Evolutionary conservation across 2,113 vertebrate genomes (phyloP).

Genomic region (Hyaena hyaena): DNA sequence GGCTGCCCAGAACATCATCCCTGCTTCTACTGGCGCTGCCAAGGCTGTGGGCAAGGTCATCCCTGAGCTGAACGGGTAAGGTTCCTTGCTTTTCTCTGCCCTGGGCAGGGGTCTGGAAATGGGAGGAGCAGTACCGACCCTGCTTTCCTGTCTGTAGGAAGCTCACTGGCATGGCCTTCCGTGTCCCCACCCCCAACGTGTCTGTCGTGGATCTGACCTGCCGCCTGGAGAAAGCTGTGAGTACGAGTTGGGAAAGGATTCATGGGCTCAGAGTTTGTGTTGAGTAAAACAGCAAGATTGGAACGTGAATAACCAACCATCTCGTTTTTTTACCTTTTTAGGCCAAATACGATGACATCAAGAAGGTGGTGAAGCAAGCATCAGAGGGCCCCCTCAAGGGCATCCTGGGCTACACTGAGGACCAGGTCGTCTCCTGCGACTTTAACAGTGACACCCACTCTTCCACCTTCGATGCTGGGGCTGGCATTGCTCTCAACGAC

Average conservation of each 20-base stretch:
- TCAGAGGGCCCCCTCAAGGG: conserved; percentile 86
- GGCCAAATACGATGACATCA: conserved; percentile 98
- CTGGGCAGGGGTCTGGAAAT: too few species aligned
- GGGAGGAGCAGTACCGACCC: not conserved
- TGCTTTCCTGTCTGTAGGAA: conserved; percentile 85
- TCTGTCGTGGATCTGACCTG: conserved; percentile 98
- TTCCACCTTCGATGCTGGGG: too few species aligned
- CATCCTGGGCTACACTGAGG: too few species aligned
- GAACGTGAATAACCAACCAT: not conserved
- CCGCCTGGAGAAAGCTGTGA: conserved; percentile 95
- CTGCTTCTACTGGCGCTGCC: conserved; percentile 96
- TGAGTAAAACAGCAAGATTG: rapidly evolving
- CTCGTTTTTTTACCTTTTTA: conserved; percentile 55
- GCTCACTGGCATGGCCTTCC: conserved; percentile 99
- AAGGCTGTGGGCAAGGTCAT: conserved; percentile 99
- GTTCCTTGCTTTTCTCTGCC: not conserved
- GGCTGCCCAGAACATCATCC: conserved; percentile 98
- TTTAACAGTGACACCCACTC: too few species aligned
- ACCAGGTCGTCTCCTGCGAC: too few species aligned
- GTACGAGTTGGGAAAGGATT: conserved; percentile 56
- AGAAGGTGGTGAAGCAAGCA: conserved; percentile 95
- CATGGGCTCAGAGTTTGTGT: too few species aligned
- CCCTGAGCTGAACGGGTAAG: conserved; percentile 96
- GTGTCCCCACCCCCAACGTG: conserved; percentile 97
- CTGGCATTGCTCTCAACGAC: conserved; percentile 93